A percentile compares a stretch with the other conserved stretches of the same genome.
phyloP scores from a whole-genome alignment of 2,113 vertebrate genomes.

The Nyctereutes procyonoides region DNA sequence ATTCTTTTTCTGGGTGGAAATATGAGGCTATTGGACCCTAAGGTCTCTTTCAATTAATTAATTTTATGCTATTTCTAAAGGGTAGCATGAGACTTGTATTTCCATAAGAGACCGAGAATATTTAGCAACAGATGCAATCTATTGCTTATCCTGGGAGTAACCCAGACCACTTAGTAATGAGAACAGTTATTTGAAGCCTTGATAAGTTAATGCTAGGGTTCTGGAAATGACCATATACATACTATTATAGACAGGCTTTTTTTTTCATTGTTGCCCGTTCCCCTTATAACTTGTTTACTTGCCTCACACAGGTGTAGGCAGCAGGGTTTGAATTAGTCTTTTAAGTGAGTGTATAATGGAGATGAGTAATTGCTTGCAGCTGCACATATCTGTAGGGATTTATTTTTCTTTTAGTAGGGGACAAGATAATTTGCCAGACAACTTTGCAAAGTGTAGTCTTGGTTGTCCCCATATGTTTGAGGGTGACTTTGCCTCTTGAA shows the following conservation, averaged over 20 bases:
- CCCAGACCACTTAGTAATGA: background rate
- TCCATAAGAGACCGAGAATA: background rate
- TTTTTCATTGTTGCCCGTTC: background rate
- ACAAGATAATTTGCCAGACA: conserved; percentile 66
- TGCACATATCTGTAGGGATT: conserved; percentile 7
- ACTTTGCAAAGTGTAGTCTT: conserved; percentile 51
- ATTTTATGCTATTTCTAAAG: background rate
- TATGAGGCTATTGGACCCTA: background rate
- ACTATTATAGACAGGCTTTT: background rate
- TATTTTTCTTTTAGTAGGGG: conserved; percentile 39
- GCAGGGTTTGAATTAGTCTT: conserved; percentile 52
- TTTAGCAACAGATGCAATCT: conserved; percentile 5
- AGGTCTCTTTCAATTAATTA: conserved; percentile 2
- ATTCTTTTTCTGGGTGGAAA: background rate
- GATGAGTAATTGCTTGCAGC: conserved; percentile 77
- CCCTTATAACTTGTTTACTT: conserved; percentile 43
- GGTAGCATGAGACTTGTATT: background rate
- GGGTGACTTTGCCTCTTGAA: conserved; percentile 39
- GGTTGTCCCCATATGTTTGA: background rate
- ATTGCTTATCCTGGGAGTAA: background rate
- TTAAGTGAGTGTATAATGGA: conserved; percentile 62
- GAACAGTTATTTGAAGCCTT: background rate
- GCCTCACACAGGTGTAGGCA: conserved; percentile 61
- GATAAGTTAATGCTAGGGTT: conserved; percentile 45
- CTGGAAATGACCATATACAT: conserved; percentile 2